These are phyloP conservation scores for Hemaris fuciformis DNA, from an alignment of 2,888 invertebrate genomes.

Conservation along the genomic window DNA sequence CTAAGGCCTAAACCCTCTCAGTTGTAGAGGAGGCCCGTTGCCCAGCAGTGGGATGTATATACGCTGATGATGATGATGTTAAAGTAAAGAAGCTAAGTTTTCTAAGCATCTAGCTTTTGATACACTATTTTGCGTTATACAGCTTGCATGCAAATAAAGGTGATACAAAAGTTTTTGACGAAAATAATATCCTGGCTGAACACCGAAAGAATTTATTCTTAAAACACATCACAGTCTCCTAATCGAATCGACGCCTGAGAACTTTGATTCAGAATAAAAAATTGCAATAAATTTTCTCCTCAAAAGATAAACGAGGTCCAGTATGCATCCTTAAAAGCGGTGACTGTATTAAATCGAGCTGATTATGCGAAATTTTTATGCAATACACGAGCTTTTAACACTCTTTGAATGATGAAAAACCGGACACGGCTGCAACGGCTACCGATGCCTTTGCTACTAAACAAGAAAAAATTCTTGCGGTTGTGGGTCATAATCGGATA, in stretches of 20 bases:
- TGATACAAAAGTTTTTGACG: too few species aligned
- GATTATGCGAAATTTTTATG: conserved; percentile 19
- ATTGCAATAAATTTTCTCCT: background rate
- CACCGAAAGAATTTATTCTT: too few species aligned
- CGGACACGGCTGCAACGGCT: conserved; percentile 10
- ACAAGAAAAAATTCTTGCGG: conserved; percentile 28
- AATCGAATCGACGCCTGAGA: background rate
- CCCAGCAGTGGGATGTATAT: too few species aligned
- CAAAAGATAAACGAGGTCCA: background rate
- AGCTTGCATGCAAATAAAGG: too few species aligned
- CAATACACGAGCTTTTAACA: conserved; percentile 15
- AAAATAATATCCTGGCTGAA: too few species aligned
- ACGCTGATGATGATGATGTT: too few species aligned
- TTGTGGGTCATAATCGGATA: conserved; percentile 39
- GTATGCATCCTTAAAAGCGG: conserved; percentile 1
- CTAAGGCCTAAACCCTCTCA: too few species aligned
- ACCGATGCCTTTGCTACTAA: conserved; percentile 16
- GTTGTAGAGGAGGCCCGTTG: too few species aligned
- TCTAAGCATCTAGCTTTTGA: too few species aligned
- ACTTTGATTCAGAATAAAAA: background rate
- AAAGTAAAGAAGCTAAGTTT: too few species aligned
- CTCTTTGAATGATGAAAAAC: conserved; percentile 23
- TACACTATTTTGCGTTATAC: too few species aligned
- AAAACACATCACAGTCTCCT: too few species aligned
- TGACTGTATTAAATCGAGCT: background rate